Percentiles rank a stretch among this genome's conserved stretches.
These are phyloP conservation scores for Andrena marginata DNA, from an alignment of 2,888 invertebrate genomes.

Conservation along the genomic window DNA sequence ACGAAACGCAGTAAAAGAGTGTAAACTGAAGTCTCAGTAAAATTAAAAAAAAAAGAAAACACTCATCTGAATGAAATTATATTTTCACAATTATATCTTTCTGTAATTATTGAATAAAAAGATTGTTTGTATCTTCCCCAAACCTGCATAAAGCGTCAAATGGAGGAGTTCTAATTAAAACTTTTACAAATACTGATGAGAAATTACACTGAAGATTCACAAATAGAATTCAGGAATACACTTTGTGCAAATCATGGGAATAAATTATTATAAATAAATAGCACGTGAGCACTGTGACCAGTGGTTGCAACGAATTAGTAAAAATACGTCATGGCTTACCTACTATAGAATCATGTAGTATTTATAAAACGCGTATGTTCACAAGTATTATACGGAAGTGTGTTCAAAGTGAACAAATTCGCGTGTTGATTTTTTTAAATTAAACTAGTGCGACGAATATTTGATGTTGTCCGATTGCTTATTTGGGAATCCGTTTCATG, in stretches of 20 bases:
- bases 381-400: not conserved
- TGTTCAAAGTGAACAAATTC: not conserved
- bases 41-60: too few species aligned
- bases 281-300: not conserved
- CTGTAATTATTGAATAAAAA: too few species aligned
- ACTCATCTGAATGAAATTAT: too few species aligned
- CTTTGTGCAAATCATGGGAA: not conserved
- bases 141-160: too few species aligned
- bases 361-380: slow-evolving; percentile 5
- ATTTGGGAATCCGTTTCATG: not conserved
- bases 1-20: too few species aligned
- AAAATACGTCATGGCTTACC: not conserved
- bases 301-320: not conserved
- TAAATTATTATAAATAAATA: slow-evolving; percentile 21
- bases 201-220: not conserved
- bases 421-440: not conserved
- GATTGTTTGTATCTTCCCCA: too few species aligned
- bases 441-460: not conserved
- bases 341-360: not conserved
- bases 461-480: not conserved
- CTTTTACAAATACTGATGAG: not conserved
- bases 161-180: not conserved
- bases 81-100: too few species aligned
- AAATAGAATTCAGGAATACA: slow-evolving; percentile 1
- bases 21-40: too few species aligned